Percentiles rank a stretch among this genome's conserved stretches.
phyloP scores from a whole-genome alignment of 2,113 vertebrate genomes.

The Bagarius yarrelli region DNA sequence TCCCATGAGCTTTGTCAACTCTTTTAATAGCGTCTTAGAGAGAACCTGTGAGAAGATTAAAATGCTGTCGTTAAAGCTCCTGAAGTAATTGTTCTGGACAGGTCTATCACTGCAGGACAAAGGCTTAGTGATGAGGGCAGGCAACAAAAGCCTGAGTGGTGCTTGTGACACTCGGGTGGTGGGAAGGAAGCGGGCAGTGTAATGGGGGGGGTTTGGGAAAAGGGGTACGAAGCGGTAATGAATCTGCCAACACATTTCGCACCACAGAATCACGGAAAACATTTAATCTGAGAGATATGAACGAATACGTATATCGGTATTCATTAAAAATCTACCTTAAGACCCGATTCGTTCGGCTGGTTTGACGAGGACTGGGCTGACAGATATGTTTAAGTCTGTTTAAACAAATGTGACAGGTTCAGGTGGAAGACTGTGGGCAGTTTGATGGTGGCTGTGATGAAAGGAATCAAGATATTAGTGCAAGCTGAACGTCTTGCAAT shows the following conservation, averaged over 20 bases:
- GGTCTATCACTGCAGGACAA: constrained; percentile 77
- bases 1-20: constrained; percentile 27
- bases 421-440: constrained; percentile 63
- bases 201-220: neutral
- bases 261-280: constrained; percentile 53
- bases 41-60: constrained; percentile 74
- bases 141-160: constrained; percentile 62
- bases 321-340: constrained; percentile 87
- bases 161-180: constrained; percentile 77
- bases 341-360: constrained; percentile 82
- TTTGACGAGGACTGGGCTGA: constrained; percentile 76
- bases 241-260: constrained; percentile 86
- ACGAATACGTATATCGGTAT: constrained; percentile 80
- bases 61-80: constrained; percentile 77
- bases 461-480: constrained; percentile 43
- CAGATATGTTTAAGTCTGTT: constrained; percentile 76
- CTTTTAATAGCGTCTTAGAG: constrained; percentile 53
- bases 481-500: neutral
- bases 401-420: constrained; percentile 65
- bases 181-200: constrained; percentile 67
- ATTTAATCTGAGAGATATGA: constrained; percentile 80
- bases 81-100: constrained; percentile 83
- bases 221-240: constrained; percentile 76
- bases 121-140: constrained; percentile 83
- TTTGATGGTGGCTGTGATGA: constrained; percentile 67